Base-by-base conservation (phyloP, 2,888 invertebrate genomes). In the Boloria euphrosyne region DNA sequence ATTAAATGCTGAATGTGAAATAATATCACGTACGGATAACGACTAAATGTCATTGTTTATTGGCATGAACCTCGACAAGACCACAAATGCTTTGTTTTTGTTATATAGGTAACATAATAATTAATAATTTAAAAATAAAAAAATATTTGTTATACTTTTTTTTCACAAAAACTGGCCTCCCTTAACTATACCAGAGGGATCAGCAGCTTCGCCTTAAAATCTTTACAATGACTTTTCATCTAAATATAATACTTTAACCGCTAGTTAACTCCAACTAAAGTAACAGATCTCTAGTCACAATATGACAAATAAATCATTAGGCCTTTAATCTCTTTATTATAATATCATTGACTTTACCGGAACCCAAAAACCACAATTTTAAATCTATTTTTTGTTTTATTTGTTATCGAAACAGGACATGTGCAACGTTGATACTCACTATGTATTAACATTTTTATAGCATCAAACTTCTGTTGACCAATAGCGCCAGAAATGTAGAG, bases 1-100 rank as follows among this genome's bases (percentile, higher is more conserved):
- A 80, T 81, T 78, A 77, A 70, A 66, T 69, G 70, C 72, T 65
- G 69, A 71, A 67, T 70, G 66, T 70, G 72, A 68, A 71, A 67
- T 67, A 61, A 71, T 75, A 76, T 76, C 80, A 78, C 73, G 71
- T 74, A 57, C 61, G 27, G 66, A 69, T 69, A 69, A 69, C 64
- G 59, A 13, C 51, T 52, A 62, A 58, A 58, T 53, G 59, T 53
- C 44, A 58, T 61, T 61, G 46, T 57, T 47, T 65, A 31, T 31
- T 58, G 49, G 17, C 16, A 17, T 49, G 10, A 49, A 59, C 17
- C 17, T 49, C 47, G 31, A 59, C 14, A 47, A 16, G 47, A 22
- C 4, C 2, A 27, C 22, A 27, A 44, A 46, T 4, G 6, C 27
- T 44, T 57, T 57, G 18, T 44, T 44, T 55, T 44, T 22, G 31